These are phyloP conservation scores for Pollimyrus isidori DNA, from an alignment of 2,113 vertebrate genomes.

Conservation along the genomic window DNA sequence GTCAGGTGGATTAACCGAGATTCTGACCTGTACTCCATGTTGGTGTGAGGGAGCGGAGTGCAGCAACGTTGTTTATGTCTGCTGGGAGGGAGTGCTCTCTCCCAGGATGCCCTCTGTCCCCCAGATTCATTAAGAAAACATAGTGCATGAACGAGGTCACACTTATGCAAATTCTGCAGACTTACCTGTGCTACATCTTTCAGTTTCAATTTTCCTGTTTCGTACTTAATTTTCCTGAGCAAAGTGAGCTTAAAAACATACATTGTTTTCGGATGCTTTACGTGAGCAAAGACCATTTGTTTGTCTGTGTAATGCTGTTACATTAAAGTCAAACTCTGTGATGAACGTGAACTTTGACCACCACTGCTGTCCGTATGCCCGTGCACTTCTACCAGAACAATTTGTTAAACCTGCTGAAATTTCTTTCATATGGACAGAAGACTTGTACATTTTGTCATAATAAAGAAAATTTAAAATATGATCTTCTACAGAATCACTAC, in stretches of 20 bases:
- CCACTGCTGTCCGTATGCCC: constrained; percentile 49
- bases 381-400: constrained; percentile 60
- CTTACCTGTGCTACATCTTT: background rate
- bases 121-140: background rate
- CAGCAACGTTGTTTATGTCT: background rate
- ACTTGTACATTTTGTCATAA: constrained; percentile 73
- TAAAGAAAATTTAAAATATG: constrained; percentile 47
- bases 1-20: background rate
- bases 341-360: constrained; percentile 55
- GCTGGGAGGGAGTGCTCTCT: background rate
- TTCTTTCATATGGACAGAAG: constrained; percentile 72
- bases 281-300: constrained; percentile 64
- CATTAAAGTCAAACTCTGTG: constrained; percentile 54
- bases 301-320: constrained; percentile 64
- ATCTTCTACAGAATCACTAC: background rate
- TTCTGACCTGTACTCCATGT: background rate
- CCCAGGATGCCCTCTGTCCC: background rate
- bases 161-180: constrained; percentile 2
- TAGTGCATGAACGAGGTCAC: background rate
- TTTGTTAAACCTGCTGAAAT: constrained; percentile 69
- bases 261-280: constrained; percentile 33
- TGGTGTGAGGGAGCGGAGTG: background rate
- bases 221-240: constrained; percentile 27
- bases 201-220: background rate
- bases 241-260: constrained; percentile 43